Evolutionary conservation across 2,113 vertebrate genomes (phyloP).

Genomic region (Thymallus thymallus): DNA sequence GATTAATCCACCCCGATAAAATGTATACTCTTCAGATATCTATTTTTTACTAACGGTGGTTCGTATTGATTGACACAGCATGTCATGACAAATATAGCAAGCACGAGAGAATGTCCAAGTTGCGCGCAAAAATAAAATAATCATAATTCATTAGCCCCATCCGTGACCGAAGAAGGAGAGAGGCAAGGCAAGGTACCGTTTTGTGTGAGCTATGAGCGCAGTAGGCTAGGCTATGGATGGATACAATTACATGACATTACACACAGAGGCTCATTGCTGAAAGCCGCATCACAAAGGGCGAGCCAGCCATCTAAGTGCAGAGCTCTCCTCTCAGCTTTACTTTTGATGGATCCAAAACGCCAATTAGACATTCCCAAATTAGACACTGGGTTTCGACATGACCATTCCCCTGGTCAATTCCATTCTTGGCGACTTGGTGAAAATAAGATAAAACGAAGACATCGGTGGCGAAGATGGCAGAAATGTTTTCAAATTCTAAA

Average conservation of each 20-base stretch:
- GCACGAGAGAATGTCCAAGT: neutral
- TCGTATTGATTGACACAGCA: neutral
- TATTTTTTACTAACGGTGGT: neutral
- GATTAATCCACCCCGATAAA: neutral
- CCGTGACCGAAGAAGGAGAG: neutral
- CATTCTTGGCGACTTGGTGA: slow-evolving; percentile 34
- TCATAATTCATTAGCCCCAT: neutral
- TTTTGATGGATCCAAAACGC: slow-evolving; percentile 54
- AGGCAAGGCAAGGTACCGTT: too few relatives aligned
- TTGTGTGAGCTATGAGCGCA: slow-evolving; percentile 66
- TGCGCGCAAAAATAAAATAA: neutral
- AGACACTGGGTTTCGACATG: slow-evolving; percentile 44
- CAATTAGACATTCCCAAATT: slow-evolving; percentile 67
- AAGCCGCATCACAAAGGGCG: slow-evolving; percentile 44
- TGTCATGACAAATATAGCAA: neutral
- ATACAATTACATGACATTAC: slow-evolving; percentile 58
- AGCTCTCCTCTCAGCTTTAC: slow-evolving; percentile 21
- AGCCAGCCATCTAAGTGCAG: slow-evolving; percentile 12
- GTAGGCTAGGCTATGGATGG: slow-evolving; percentile 31
- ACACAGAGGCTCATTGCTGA: slow-evolving; percentile 36
- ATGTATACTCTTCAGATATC: too few relatives aligned
- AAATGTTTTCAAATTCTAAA: neutral
- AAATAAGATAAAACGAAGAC: neutral
- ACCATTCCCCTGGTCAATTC: slow-evolving; percentile 14
- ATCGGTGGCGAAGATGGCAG: neutral